Conservation (phyloP, 2,797 vertebrate species). For the Falco biarmicus region DNA sequence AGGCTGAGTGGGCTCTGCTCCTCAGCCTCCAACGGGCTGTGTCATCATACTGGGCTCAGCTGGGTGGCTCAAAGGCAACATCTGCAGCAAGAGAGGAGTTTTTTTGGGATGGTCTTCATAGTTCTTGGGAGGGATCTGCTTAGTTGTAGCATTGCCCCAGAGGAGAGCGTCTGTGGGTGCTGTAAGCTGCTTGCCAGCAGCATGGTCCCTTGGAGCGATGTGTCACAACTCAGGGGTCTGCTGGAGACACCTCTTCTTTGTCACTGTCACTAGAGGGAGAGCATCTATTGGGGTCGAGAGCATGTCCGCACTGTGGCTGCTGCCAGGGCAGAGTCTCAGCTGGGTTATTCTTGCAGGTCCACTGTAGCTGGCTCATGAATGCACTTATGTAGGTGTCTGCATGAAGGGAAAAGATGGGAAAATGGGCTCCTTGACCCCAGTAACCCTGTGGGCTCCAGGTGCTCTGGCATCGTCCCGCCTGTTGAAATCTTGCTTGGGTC, state of each 20-base stretch:
- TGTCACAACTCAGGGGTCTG: background rate
- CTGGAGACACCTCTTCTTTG: background rate
- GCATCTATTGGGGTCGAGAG: background rate
- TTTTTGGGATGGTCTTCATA: background rate
- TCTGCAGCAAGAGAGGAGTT: background rate
- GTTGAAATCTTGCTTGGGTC: background rate
- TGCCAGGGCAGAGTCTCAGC: background rate
- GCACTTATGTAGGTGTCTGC: accelerated
- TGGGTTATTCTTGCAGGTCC: accelerated
- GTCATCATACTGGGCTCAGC: background rate
- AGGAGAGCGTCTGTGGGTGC: background rate
- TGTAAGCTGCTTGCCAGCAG: background rate
- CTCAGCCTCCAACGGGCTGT: background rate
- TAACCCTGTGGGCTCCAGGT: background rate
- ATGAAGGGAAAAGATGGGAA: background rate
- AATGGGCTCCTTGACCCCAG: background rate
- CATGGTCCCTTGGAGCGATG: background rate
- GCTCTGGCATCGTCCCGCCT: background rate
- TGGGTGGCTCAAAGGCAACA: background rate
- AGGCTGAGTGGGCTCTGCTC: background rate
- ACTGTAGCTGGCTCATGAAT: background rate
- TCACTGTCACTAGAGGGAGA: background rate
- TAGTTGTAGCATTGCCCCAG: background rate
- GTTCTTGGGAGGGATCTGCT: background rate
- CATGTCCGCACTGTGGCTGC: background rate